Conservation (phyloP, 2,113 vertebrate species). For the Ondatra zibethicus region DNA sequence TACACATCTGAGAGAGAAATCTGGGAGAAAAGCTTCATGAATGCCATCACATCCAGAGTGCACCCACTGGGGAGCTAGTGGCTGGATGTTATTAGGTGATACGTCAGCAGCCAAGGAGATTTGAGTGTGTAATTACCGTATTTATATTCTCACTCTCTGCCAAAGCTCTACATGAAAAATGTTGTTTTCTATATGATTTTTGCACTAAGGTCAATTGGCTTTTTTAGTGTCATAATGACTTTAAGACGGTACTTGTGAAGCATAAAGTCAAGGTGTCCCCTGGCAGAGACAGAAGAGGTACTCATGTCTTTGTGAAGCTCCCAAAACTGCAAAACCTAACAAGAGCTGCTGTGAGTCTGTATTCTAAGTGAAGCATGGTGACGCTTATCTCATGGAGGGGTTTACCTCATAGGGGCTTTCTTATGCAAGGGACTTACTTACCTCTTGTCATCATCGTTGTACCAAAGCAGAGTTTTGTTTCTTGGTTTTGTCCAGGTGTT, state of each 20-base stretch:
- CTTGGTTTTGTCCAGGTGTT: not conserved
- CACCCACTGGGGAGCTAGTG: conserved; percentile 53
- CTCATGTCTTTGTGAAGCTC: not conserved
- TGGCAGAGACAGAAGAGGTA: not conserved
- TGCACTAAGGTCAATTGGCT: not conserved
- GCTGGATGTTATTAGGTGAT: conserved; percentile 43
- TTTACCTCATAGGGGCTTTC: not conserved
- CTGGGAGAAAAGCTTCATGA: conserved; percentile 66
- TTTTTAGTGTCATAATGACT: not conserved
- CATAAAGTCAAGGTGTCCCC: not conserved
- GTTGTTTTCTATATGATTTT: not conserved
- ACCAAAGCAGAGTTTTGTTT: not conserved
- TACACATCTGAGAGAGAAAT: conserved; percentile 71
- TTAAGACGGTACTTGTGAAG: not conserved
- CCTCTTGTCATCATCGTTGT: not conserved
- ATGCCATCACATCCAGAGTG: conserved; percentile 55
- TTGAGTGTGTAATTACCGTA: conserved; percentile 61
- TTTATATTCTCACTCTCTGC: conserved; percentile 20
- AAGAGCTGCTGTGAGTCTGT: not conserved
- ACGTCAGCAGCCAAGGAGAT: conserved; percentile 22
- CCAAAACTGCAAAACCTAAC: not conserved
- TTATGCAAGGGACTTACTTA: not conserved
- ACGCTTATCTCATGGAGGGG: not conserved
- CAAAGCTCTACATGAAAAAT: conserved; percentile 51
- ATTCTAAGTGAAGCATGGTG: not conserved